Percentiles rank a stretch among this genome's conserved stretches.
phyloP scores from a whole-genome alignment of 2,797 vertebrate genomes.

The Psittacula echo region DNA sequence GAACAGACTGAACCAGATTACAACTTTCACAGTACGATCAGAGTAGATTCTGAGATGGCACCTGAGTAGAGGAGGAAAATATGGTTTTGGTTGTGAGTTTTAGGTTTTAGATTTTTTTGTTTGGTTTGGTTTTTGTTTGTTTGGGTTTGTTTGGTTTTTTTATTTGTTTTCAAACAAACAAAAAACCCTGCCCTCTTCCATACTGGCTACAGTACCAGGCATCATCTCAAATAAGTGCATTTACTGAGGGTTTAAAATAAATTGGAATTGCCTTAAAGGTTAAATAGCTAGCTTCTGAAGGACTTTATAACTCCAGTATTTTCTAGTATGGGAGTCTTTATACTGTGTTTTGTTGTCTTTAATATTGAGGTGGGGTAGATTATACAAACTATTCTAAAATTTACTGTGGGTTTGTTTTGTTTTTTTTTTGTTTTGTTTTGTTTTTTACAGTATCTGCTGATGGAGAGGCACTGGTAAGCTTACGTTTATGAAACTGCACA shows the following conservation, averaged over 20 bases:
- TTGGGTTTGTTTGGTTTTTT: background rate
- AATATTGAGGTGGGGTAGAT: background rate
- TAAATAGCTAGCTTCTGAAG: background rate
- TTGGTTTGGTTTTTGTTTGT: no score
- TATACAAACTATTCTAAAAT: background rate
- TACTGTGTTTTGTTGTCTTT: background rate
- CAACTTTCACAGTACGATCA: background rate
- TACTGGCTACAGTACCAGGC: background rate
- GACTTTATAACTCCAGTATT: background rate
- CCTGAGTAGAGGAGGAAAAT: background rate
- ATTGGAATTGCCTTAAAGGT: background rate
- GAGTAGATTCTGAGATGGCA: background rate
- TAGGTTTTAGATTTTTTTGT: background rate
- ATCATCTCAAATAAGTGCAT: background rate
- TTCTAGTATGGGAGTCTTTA: background rate
- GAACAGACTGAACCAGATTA: background rate
- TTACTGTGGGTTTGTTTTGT: conserved; percentile 60
- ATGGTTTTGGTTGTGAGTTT: background rate
- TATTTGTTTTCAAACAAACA: background rate
- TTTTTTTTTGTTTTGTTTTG: background rate
- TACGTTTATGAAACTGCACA: background rate
- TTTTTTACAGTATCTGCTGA: conserved; percentile 86
- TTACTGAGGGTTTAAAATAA: background rate
- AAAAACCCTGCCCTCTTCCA: background rate
- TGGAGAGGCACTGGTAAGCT: conserved; percentile 90